Base-by-base conservation (phyloP, 2,888 invertebrate genomes). In the Drosophila melanocephala region DNA sequence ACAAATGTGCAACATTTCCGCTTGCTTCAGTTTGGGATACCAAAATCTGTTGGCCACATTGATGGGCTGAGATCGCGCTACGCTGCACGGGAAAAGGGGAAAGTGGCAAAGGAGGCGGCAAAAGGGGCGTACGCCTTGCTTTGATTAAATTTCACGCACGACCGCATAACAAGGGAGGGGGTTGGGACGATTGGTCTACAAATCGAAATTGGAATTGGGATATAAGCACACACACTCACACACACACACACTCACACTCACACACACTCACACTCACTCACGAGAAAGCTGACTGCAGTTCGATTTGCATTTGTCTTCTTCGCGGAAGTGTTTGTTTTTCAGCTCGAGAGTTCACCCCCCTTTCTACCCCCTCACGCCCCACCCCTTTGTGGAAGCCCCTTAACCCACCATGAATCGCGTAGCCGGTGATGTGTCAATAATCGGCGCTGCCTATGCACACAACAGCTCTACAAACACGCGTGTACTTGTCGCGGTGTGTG, bases 71-170 rank as follows among this genome's bases (percentile, higher is more conserved):
- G 70, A 74, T 72, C 59, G 71, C 69, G 72, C 75, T 77, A 52
- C 53, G 63, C 68, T 53, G 52, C 59, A n/a, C 39, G 55, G 26
- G 26, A 19, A 26, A 61, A 62, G 61, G 57, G 32, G 30, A 6
- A 7, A 22, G 35, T 53, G 44, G 30, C 44, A 56, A 56, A 56
- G 26, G 37, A 12, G n/a, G 19, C 26, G 37, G 56, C 9, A 57
- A 57, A 57, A 30, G 57, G 57, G 73, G 66, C 61, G 63, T 63
- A 60, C 65, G 85, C 68, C 70, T 84, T 75, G 85, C 88, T 82
- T 85, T 85, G 85, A 85, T 89, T 85, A 89, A 85, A 85, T 85
- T 85, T 89, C 90, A 87, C 89, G 85, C 85, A 89, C 85, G 85
- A 89, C 89, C 88, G 81, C 84, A 78, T 71, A 51, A 72, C 61